A percentile compares a stretch with the other conserved stretches of the same genome.
Conservation (phyloP, 2,888 invertebrate species). For the Volucella bombylans region DNA sequence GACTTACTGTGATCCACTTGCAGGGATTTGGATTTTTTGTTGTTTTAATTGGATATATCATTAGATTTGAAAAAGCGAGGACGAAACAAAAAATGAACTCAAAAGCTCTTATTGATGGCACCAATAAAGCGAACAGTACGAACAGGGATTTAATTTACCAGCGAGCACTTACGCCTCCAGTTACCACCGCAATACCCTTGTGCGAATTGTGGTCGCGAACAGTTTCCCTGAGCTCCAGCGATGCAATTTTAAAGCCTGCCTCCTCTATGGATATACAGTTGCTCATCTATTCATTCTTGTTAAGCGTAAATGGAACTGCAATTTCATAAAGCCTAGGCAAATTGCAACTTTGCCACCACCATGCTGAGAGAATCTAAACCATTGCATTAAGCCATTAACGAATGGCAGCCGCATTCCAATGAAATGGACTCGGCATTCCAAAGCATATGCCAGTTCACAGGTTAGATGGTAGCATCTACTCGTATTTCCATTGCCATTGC, state of each 20-base stretch:
- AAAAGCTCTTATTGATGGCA: background rate
- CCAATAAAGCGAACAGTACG: conserved; percentile 12
- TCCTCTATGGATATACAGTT: conserved; percentile 23
- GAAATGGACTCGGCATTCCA: conserved; percentile 50
- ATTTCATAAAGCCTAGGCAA: conserved; percentile 48
- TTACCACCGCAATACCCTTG: conserved; percentile 26
- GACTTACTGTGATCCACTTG: background rate
- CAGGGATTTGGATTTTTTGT: conserved; percentile 6
- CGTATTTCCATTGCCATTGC: too few species aligned
- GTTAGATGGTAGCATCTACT: conserved; percentile 15
- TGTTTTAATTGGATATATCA: conserved; percentile 32
- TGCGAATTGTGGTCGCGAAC: conserved; percentile 39
- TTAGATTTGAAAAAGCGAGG: background rate
- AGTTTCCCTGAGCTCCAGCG: conserved; percentile 1
- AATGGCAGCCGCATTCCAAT: conserved; percentile 56
- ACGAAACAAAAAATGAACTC: too few species aligned
- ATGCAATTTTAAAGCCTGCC: conserved; percentile 49
- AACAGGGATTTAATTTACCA: conserved; percentile 26
- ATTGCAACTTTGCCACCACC: conserved; percentile 51
- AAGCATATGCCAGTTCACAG: conserved; percentile 47
- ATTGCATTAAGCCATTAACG: conserved; percentile 66
- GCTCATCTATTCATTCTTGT: conserved; percentile 30
- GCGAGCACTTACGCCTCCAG: background rate
- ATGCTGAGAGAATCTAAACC: conserved; percentile 51
- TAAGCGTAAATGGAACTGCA: conserved; percentile 18